These are phyloP conservation scores for Pseudochirops cupreus DNA, from an alignment of 2,797 vertebrate genomes.

Conservation along the genomic window DNA sequence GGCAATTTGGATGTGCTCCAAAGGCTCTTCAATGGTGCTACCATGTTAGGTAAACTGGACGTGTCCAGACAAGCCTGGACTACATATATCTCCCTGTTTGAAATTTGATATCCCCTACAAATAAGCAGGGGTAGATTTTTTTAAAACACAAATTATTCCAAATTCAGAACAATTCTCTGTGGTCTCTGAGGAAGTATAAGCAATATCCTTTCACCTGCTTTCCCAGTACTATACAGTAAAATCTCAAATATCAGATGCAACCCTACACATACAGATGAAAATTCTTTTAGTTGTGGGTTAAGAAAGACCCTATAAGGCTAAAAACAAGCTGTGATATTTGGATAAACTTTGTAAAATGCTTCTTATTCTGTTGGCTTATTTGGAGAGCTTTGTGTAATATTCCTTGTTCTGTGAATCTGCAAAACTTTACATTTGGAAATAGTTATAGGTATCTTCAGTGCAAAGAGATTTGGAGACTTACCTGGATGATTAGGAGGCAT, in stretches of 20 bases:
- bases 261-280: background rate
- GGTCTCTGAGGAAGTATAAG: background rate
- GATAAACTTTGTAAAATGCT: background rate
- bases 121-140: background rate
- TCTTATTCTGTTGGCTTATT: background rate
- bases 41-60: background rate
- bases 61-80: background rate
- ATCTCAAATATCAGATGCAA: background rate
- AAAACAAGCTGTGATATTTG: background rate
- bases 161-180: background rate
- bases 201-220: background rate
- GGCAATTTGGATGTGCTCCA: background rate
- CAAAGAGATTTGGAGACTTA: background rate
- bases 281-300: background rate
- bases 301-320: background rate
- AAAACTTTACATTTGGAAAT: background rate
- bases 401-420: background rate
- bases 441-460: background rate
- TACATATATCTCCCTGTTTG: background rate
- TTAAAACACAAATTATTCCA: background rate
- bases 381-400: background rate
- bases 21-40: background rate
- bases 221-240: background rate
- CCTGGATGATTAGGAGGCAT: background rate
- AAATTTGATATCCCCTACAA: background rate